Conservation (phyloP, 2,113 vertebrate genomes). For the Monarcha castaneiventris region DNA sequence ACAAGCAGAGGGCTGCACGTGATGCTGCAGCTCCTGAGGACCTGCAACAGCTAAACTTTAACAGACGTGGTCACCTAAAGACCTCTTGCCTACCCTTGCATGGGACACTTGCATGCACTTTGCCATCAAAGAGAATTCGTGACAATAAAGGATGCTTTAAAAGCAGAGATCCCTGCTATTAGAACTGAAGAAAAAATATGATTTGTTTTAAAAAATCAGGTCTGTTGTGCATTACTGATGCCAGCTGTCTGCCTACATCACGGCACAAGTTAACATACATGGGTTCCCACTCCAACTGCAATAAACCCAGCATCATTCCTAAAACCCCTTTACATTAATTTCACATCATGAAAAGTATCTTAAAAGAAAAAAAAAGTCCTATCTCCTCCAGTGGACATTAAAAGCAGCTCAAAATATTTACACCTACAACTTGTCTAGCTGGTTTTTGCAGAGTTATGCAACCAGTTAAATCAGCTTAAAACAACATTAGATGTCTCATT, state of each 20-base stretch:
- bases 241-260: neutral
- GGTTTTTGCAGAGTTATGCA: neutral
- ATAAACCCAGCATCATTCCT: neutral
- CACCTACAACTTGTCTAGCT: neutral
- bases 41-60: neutral
- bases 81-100: accelerated
- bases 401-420: neutral
- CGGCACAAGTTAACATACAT: neutral
- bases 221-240: neutral
- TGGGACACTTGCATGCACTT: neutral
- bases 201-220: neutral
- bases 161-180: neutral
- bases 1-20: neutral
- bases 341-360: neutral
- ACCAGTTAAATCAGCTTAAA: neutral
- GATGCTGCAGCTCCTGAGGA: neutral
- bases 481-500: neutral
- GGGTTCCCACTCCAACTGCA: neutral
- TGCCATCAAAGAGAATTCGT: neutral
- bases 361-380: neutral
- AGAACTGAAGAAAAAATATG: neutral
- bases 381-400: neutral
- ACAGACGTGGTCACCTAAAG: neutral
- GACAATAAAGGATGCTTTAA: neutral
- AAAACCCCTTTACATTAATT: neutral